A percentile compares a stretch with the other conserved stretches of the same genome.
Evolutionary conservation across 2,113 vertebrate species (phyloP).

Genomic region (Pedionomus torquatus): DNA sequence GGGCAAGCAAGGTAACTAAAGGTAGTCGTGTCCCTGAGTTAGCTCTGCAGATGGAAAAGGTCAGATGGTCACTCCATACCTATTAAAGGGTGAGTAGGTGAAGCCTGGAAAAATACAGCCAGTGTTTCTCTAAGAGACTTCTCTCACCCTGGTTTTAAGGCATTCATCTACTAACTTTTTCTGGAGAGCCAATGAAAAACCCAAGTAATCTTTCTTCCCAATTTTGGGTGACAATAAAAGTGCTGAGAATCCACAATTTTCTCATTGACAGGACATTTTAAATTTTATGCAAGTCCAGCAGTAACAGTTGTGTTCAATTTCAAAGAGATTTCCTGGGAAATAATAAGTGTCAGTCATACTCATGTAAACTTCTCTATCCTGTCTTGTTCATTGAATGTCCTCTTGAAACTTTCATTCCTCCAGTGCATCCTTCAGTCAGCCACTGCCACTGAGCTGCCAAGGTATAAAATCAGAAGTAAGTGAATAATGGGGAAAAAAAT

Average conservation of each 20-base stretch:
- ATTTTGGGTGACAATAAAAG: not conserved
- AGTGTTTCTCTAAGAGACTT: not conserved
- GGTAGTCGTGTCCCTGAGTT: not conserved
- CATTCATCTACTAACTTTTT: not conserved
- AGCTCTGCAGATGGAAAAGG: not conserved
- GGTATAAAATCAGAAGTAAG: not conserved
- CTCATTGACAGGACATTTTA: not conserved
- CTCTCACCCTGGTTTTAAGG: not conserved
- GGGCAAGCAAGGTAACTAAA: not conserved
- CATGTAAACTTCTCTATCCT: not conserved
- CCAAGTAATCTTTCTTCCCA: not conserved
- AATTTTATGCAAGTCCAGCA: not conserved
- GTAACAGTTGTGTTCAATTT: not conserved
- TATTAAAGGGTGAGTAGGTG: not conserved
- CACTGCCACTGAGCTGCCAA: not conserved
- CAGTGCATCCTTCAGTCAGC: not conserved
- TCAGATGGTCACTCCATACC: accelerated
- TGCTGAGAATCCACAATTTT: not conserved
- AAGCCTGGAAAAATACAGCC: not conserved
- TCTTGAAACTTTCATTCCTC: conserved; percentile 1
- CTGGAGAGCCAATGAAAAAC: not conserved
- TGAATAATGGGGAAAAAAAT: not conserved
- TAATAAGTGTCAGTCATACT: conserved; percentile 27
- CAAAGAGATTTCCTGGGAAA: conserved; percentile 24
- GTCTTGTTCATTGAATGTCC: not conserved